Conservation (phyloP, 2,888 invertebrate genomes). For the Drosophila formosana region DNA sequence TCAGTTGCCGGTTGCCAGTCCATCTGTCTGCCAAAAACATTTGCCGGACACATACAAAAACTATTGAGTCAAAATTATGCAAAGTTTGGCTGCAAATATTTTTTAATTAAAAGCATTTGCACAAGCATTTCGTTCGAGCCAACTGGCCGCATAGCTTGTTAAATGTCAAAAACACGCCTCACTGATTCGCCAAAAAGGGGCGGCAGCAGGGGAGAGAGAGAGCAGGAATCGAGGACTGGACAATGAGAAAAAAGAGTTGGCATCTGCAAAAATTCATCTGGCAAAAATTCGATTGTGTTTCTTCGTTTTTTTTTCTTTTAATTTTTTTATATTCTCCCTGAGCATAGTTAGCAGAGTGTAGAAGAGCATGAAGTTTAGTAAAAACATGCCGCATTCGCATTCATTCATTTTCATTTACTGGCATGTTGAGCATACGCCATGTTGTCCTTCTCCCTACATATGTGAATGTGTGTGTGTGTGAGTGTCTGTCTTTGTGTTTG, state of each 20-base stretch:
- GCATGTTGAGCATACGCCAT: slow-evolving; percentile 52
- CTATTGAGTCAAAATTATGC: slow-evolving; percentile 70
- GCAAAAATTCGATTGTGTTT: slow-evolving; percentile 64
- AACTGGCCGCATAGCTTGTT: slow-evolving; percentile 66
- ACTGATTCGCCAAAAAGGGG: slow-evolving; percentile 59
- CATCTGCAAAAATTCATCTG: slow-evolving; percentile 66
- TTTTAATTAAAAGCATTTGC: slow-evolving; percentile 74
- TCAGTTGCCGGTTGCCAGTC: neutral
- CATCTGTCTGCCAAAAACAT: slow-evolving; percentile 34
- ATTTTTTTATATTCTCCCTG: slow-evolving; percentile 9
- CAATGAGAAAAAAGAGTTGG: slow-evolving; percentile 46
- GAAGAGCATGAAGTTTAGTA: slow-evolving; percentile 43
- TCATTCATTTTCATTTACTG: slow-evolving; percentile 73
- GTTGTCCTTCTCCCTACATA: slow-evolving; percentile 21
- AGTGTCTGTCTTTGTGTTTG: neutral
- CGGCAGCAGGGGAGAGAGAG: neutral
- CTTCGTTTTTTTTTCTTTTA: slow-evolving; percentile 19
- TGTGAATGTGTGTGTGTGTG: too few species aligned
- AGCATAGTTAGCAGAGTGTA: slow-evolving; percentile 40
- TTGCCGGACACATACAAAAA: slow-evolving; percentile 43
- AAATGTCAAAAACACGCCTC: slow-evolving; percentile 75
- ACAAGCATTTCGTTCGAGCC: slow-evolving; percentile 44
- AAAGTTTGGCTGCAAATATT: slow-evolving; percentile 70
- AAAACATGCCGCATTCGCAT: slow-evolving; percentile 59
- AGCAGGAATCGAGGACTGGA: neutral